Base-by-base conservation (phyloP, 2,113 vertebrate species). In the Pungitius pungitius region DNA sequence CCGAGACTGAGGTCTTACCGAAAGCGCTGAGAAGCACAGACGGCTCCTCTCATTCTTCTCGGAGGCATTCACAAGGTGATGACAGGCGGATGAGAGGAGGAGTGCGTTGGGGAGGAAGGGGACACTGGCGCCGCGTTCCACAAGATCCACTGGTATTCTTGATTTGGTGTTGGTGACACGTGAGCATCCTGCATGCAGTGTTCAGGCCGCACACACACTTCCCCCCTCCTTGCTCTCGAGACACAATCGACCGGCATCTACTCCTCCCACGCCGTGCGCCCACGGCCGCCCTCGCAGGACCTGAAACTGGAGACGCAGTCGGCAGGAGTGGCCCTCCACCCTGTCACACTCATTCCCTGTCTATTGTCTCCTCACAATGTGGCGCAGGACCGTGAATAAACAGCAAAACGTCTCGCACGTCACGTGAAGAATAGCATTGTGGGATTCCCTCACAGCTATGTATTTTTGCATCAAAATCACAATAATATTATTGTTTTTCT, bases 281-380 rank as follows among this genome's bases (percentile, higher is more conserved):
- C 54, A 55, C 18, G 22, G 77, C 27, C 42, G 37, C 80, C 84
- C 85, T 84, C 67, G 62, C 66, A 88, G 82, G 77, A 81, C 65
- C 56, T 90, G 89, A 87, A 91, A 92, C 78, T 40, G 61, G 83
- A 92, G 81, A 83, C n/a, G 18, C 42, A 20, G 59, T 73, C 63
- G 59, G 58, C 69, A 61, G 63, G 58, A 70, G 57, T 37, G 73
- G 75, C 58, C 82, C 81, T 74, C 78, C 75, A 64, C 65, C 63
- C 73, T 40, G 35, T 69, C 62, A 68, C 77, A 64, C 66, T 81
- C 75, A 75, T 85, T 84, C 80, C 81, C 81, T 77, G 69, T 45
- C 85, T 60, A 88, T 90, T 92, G 87, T 92, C 81, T 83, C 35
- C 67, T 67, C 78, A 90, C 88, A 90, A 88, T 89, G 84, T 75